Evolutionary conservation across 2,113 vertebrate species (phyloP).

Genomic region (Myotis yumanensis): DNA sequence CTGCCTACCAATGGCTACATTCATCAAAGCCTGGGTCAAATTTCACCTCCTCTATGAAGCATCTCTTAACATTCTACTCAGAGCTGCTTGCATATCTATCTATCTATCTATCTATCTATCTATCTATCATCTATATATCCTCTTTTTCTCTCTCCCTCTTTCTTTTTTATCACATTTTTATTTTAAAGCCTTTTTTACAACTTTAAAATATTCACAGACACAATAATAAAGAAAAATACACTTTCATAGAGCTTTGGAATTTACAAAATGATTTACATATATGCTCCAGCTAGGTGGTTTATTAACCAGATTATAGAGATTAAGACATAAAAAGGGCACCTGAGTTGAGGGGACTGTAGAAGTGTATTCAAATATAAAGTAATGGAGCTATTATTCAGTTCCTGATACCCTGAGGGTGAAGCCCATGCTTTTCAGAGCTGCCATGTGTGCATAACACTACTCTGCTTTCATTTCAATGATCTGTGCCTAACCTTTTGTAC

Average conservation of each 20-base stretch:
- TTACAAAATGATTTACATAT: background rate
- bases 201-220: background rate
- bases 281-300: background rate
- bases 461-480: conserved; percentile 10
- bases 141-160: background rate
- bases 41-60: background rate
- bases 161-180: background rate
- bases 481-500: background rate
- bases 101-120: rapidly evolving
- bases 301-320: background rate
- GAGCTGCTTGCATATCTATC: background rate
- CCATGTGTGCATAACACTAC: background rate
- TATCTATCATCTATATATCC: rapidly evolving
- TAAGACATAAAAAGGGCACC: background rate
- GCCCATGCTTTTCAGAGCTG: background rate
- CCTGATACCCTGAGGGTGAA: background rate
- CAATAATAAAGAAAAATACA: background rate
- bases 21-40: background rate
- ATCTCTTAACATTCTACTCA: background rate
- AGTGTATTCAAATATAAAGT: background rate
- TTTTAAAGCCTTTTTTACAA: conserved; percentile 6
- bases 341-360: background rate
- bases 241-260: background rate
- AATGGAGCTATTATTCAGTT: background rate
- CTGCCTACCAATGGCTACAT: background rate